Base-by-base conservation (phyloP, 2,888 invertebrate species). In the Quadroppia sp. region DNA sequence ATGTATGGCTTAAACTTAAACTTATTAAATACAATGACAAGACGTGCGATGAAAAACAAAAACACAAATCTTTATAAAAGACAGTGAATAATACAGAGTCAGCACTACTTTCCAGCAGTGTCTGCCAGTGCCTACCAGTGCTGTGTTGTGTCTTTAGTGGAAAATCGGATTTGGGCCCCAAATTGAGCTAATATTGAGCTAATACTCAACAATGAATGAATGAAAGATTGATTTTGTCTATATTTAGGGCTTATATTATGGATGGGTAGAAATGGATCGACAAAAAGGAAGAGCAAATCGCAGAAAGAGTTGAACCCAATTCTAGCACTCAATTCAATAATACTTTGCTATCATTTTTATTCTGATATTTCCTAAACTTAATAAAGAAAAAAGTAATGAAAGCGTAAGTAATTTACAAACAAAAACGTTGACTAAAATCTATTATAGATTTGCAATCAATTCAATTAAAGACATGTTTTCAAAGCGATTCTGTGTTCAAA, bases 61-160 rank as follows among this genome's bases (percentile, higher is more conserved):
- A 40, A 67, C 40, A 67, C 67, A 67, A 67, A 67, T 67, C 67
- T 67, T 67, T 67, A 40, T 67, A 40, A 67, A 40, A 67, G 67
- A 23, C 20, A 6, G 32, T 23, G 9, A 20, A 53, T 13, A 23
- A 23, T 2, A 23, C 53, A 15, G 67, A 67, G 36, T 67, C 67
- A 67, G 67, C 67, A 67, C 40, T 67, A 67, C 40, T 64, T n/a
- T n/a, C n/a, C n/a, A n/a, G n/a, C n/a, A 64, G 11, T 36, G n/a
- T 53, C 11, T 25, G 11, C 23, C 13, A 53, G 50, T 50, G 50
- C 50, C 50, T n/a, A 25, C 25, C 53, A 53, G 23, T 53, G 53
- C 53, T 53, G 23, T 53, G 9, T 36, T 9, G 4, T n/a, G n/a
- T n/a, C n/a, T 36, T 7, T 36, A 36, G 36, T 36, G 36, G 36